Base-by-base conservation (phyloP, 2,797 vertebrate genomes). In the Rousettus madagascariensis region DNA sequence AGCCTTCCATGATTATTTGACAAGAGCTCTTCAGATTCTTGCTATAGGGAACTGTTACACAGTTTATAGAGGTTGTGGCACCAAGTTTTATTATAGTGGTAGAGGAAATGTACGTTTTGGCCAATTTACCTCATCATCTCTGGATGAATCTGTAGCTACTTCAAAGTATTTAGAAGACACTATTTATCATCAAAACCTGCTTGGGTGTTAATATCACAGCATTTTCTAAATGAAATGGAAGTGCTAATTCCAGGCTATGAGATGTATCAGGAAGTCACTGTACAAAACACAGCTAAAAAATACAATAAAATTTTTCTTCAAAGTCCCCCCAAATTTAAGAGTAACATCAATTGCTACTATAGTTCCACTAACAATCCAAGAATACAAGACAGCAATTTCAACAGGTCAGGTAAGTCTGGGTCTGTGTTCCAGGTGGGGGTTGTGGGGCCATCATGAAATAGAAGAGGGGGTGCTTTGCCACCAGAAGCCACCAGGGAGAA, bases 11-110 rank as follows among this genome's bases (percentile, higher is more conserved):
- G 96, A 95, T 80, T 87, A 95, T 79, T 46, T 96, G 65, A 97
- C 89, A 91, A 95, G 93, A 92, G 86, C 71, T 49, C 86, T 94
- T 82, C 89, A 97, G 22, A 84, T 95, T 95, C 90, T 96, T 41
- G n/a, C 0, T 36, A 5, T 43, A 68, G 15, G 4, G 10, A 11
- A 41, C 0, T 97, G 89, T 82, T 13, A 53, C 4, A 15, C 0
- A 0, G 88, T 95, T 90, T 94, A 86, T 8, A 65, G 71, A 87
- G 74, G 91, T 3, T 28, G 24, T 69, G 0, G 0, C 0, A 53
- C 3, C 16, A 84, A 5, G 22, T 80, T 57, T 90, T 0, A 20
- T 57, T 69, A 95, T 4, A 43, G 19, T 4, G 51, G 33, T 17
- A 13, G 1, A 12, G 68, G 61, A 63, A 63, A 80, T 61, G n/a